Conservation (phyloP, 1,140 invertebrate species). For the Drosophila sturtevanti region DNA sequence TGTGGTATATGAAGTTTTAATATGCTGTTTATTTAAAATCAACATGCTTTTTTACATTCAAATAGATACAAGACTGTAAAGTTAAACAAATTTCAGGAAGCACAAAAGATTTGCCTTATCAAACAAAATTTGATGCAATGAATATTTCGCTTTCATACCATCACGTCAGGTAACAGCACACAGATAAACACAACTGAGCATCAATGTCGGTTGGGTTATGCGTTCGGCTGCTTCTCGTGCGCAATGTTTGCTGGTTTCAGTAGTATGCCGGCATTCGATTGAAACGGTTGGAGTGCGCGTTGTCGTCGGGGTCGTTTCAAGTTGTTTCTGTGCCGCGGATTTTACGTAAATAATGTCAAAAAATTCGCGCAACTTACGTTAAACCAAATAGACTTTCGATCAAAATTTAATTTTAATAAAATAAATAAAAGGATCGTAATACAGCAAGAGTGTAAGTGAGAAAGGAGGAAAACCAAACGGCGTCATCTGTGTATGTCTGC, state of each 20-base stretch:
- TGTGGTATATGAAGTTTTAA: no score
- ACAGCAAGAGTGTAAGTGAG: background rate
- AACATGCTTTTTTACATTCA: no score
- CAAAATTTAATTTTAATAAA: background rate
- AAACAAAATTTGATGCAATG: no score
- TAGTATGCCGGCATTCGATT: conserved; percentile 53
- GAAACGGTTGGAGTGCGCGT: conserved; percentile 33
- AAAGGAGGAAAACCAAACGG: background rate
- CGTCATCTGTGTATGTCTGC: conserved; percentile 1
- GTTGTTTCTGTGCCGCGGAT: background rate
- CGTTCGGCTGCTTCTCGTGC: no score
- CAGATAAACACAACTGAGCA: no score
- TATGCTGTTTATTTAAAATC: no score
- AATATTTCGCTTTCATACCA: no score
- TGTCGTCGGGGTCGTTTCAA: conserved; percentile 28
- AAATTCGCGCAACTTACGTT: background rate
- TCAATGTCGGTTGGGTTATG: no score
- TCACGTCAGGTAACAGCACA: no score
- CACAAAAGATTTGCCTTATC: no score
- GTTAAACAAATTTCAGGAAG: no score
- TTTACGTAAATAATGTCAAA: conserved; percentile 39
- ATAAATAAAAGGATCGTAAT: background rate
- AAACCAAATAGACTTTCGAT: background rate
- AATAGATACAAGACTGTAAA: no score
- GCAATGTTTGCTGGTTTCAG: conserved; percentile 38